phyloP scores from a whole-genome alignment of 2,113 vertebrate species.

The Elaphurus davidianus region DNA sequence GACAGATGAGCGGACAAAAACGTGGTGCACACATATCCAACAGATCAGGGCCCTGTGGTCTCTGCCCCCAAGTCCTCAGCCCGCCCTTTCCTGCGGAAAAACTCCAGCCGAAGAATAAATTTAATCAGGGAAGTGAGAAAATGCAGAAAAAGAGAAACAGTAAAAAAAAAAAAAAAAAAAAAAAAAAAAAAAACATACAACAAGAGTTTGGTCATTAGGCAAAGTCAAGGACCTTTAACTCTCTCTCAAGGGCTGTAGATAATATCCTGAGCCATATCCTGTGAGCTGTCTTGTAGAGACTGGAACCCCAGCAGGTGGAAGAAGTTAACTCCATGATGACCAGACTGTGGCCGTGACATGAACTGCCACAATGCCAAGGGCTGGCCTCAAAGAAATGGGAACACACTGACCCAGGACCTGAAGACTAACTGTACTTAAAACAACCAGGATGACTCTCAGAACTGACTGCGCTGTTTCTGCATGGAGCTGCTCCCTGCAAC shows the following conservation, averaged over 20 bases:
- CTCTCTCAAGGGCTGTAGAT: not conserved
- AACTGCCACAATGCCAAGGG: not conserved
- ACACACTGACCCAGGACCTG: not conserved
- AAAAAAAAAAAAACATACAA: not conserved
- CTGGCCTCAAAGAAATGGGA: not conserved
- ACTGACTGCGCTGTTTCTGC: not conserved
- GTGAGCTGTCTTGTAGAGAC: not conserved
- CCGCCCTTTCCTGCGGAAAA: not conserved
- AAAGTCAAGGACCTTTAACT: not conserved
- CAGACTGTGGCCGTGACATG: not conserved
- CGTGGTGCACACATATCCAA: fast-evolving
- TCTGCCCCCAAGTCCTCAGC: not conserved
- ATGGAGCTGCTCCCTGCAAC: fast-evolving
- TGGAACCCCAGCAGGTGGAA: not conserved
- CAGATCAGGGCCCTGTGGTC: fast-evolving
- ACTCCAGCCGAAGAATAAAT: not conserved
- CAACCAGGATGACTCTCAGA: not conserved
- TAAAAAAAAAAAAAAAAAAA: not conserved
- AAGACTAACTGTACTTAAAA: not conserved
- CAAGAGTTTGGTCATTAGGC: not conserved
- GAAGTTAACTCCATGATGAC: not conserved
- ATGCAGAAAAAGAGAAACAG: not conserved
- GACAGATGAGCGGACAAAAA: not conserved
- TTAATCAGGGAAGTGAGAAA: not conserved
- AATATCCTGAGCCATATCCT: not conserved